phyloP scores from a whole-genome alignment of 2,797 vertebrate species.

The Falco peregrinus region DNA sequence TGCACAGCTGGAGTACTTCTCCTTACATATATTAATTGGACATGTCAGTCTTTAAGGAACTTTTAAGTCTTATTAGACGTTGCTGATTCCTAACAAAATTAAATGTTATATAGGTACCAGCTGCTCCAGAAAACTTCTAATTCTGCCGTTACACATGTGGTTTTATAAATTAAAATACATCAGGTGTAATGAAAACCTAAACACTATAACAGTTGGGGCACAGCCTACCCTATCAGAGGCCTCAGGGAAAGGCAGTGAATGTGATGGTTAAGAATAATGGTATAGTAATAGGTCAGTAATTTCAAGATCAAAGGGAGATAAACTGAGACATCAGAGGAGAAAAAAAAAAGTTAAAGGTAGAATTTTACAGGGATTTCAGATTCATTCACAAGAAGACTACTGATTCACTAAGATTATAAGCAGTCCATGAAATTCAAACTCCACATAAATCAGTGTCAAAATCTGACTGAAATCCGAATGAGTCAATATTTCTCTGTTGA shows the following conservation, averaged over 20 bases:
- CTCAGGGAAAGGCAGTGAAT: not conserved
- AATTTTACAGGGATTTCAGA: not conserved
- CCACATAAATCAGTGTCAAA: conserved; percentile 16
- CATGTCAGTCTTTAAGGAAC: not conserved
- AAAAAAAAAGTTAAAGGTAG: not conserved
- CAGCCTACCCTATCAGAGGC: not conserved
- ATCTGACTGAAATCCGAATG: conserved; percentile 27
- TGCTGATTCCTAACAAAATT: not conserved
- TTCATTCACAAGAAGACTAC: not conserved
- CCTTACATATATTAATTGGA: not conserved
- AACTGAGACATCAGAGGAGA: not conserved
- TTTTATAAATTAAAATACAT: conserved; percentile 1
- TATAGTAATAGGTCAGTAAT: not conserved
- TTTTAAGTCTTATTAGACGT: not conserved
- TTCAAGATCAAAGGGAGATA: not conserved
- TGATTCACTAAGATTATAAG: not conserved
- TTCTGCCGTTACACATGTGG: not conserved
- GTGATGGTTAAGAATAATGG: not conserved
- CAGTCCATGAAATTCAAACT: not conserved
- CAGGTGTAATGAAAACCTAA: not conserved
- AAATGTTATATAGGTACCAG: not conserved
- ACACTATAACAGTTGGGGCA: not conserved
- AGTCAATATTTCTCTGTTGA: conserved; percentile 3
- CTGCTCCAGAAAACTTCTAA: conserved; percentile 7
- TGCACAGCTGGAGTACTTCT: not conserved